Evolutionary conservation across 2,113 vertebrate genomes (phyloP), one percentile per base, ranked within the genome.

Genomic region (Cacatua alba): DNA sequence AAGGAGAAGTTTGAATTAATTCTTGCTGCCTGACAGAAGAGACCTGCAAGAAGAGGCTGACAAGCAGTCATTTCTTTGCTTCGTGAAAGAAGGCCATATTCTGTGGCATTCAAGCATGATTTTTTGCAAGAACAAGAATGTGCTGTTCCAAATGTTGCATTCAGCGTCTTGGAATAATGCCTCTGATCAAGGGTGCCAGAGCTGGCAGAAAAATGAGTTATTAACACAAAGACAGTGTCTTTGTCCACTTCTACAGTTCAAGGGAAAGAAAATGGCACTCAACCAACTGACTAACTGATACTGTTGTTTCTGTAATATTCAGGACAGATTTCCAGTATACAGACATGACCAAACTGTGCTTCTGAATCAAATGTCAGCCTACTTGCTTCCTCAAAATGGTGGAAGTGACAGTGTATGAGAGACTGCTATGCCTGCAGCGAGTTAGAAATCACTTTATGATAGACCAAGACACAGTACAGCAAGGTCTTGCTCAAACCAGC

Each of bases 151-250:
- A 91, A 90, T 7, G 9, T 39, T 82, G 67, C 82, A 69, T 53
- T 88, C 91, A 86, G 59, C 49, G 25, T 86, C 82, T 81, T 91
- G 92, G 90, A 93, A 84, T 78, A 71, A 65, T 44, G 57, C 49
- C 81, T 88, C 62, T 76, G 55, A 89, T 46, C 64, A 39, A 55
- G 77, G 74, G 43, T 15, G 33, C 70, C 60, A n/a, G 33, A 53
- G 71, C 52, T 90, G 68, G 64, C 82, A 75, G 77, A 67, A 86
- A 55, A 93, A 81, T 57, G 41, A 80, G 37, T 57, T 69, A 82
- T 75, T 75, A 62, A 62, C 39, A 89, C 63, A 81, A 89, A 80
- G 78, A 60, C 9, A 6, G 44, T 18, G n/a, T 65, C 86, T 91
- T 89, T 96, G 63, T 79, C 72, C 75, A 17, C 78, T 86, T 78